Evolutionary conservation across 30 jellyfish, hydroid and myxozoan genomes (phyloP).

Genomic region (Turritopsis rubra): DNA sequence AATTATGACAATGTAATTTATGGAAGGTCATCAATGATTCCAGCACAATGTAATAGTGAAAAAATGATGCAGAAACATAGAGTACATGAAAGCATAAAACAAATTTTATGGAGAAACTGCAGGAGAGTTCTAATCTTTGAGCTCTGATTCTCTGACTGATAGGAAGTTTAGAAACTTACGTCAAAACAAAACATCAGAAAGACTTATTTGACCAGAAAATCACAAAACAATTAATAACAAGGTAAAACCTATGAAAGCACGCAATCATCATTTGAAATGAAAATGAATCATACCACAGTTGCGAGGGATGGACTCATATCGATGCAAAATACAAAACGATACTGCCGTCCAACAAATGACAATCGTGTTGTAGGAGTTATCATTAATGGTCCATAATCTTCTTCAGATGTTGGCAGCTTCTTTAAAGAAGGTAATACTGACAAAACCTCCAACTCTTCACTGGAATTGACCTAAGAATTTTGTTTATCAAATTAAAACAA

Average conservation of each 20-base stretch:
- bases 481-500: not conserved
- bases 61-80: too few species aligned
- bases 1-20: too few species aligned
- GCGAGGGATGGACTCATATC: conserved; percentile 92
- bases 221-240: too few species aligned
- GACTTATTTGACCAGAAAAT: not conserved
- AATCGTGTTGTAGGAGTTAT: conserved; percentile 79
- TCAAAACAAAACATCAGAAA: not conserved
- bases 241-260: too few species aligned
- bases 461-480: conserved; percentile 15
- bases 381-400: conserved; percentile 35
- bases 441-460: conserved; percentile 77
- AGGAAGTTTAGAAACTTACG: too few species aligned
- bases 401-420: conserved; percentile 11
- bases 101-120: too few species aligned
- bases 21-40: too few species aligned
- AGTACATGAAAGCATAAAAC: too few species aligned
- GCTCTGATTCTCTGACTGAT: too few species aligned
- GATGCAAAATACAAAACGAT: conserved; percentile 86
- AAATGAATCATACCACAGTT: conserved; percentile 57
- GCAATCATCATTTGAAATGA: too few species aligned
- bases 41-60: too few species aligned
- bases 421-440: conserved; percentile 73
- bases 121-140: too few species aligned
- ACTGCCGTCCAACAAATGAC: conserved; percentile 86